phyloP scores from a whole-genome alignment of 1,140 invertebrate genomes.

The Meloidogyne exigua region DNA sequence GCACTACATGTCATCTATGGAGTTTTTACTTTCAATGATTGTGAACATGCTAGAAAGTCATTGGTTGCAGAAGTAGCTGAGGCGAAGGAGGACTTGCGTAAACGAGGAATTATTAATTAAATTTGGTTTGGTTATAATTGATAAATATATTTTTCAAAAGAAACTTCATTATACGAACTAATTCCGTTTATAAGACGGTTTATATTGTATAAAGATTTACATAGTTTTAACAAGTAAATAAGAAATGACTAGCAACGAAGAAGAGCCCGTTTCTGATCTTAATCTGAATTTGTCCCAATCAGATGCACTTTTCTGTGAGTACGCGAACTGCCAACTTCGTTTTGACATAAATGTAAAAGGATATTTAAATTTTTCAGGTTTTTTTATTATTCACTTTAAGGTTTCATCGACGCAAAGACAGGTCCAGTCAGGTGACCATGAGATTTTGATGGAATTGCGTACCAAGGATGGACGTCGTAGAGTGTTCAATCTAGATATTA shows the following conservation, averaged over 20 bases:
- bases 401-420: not conserved
- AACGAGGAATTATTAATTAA: conserved; percentile 17
- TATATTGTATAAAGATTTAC: too few relatives aligned
- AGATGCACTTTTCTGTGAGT: not conserved
- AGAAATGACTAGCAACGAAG: not conserved
- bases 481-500: not conserved
- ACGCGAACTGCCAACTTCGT: not conserved
- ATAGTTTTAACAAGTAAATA: not conserved
- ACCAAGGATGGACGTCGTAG: conserved; percentile 1
- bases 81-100: conserved; percentile 14
- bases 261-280: not conserved
- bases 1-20: conserved; percentile 14
- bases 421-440: not conserved
- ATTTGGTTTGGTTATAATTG: not conserved
- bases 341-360: not conserved
- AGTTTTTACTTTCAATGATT: conserved; percentile 15
- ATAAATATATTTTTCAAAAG: too few relatives aligned
- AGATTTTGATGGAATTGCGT: conserved; percentile 11
- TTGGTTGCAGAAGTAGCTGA: conserved; percentile 21
- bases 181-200: too few relatives aligned
- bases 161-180: too few relatives aligned
- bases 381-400: not conserved
- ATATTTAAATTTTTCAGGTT: not conserved
- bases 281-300: not conserved
- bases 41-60: not conserved